phyloP scores from a whole-genome alignment of 23 tunicate genomes.

The Phallusia fumigata region DNA sequence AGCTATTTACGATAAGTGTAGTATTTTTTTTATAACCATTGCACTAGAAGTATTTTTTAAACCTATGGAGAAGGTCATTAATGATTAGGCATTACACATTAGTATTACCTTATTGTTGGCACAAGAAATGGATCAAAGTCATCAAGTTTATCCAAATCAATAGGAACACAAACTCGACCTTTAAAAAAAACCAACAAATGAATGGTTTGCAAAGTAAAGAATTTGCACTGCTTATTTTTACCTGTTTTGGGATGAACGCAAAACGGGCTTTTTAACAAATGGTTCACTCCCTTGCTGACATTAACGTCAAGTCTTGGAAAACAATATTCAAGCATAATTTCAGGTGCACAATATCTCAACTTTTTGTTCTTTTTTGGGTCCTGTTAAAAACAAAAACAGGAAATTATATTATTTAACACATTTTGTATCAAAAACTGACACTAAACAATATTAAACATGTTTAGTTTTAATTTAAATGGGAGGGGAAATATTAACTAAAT shows the following conservation, averaged over 20 bases:
- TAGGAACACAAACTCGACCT: constrained; percentile 97
- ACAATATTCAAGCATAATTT: constrained; percentile 90
- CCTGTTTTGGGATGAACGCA: constrained; percentile 96
- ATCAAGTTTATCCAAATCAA: constrained; percentile 71
- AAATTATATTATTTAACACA: not conserved
- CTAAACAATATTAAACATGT: no score
- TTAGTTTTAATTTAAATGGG: no score
- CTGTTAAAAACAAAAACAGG: not conserved
- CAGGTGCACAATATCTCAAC: constrained; percentile 39
- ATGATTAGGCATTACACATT: no score
- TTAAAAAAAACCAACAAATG: not conserved
- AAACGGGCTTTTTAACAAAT: constrained; percentile 97
- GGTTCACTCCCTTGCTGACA: constrained; percentile 94
- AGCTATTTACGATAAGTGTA: no score
- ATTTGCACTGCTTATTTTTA: not conserved
- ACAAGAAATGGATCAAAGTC: constrained; percentile 88
- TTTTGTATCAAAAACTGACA: no score
- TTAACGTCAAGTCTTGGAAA: constrained; percentile 95
- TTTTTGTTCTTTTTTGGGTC: constrained; percentile 68
- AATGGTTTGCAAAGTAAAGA: no score
- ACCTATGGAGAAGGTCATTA: no score
- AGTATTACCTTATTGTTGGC: constrained; percentile 80
- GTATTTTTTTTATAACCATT: no score
- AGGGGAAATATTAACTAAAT: no score
- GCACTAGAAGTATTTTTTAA: no score